Percentiles rank a stretch among this genome's conserved stretches.
phyloP scores from a whole-genome alignment of 35 echinoderm and acorn worm species.

The Patiria miniata region DNA sequence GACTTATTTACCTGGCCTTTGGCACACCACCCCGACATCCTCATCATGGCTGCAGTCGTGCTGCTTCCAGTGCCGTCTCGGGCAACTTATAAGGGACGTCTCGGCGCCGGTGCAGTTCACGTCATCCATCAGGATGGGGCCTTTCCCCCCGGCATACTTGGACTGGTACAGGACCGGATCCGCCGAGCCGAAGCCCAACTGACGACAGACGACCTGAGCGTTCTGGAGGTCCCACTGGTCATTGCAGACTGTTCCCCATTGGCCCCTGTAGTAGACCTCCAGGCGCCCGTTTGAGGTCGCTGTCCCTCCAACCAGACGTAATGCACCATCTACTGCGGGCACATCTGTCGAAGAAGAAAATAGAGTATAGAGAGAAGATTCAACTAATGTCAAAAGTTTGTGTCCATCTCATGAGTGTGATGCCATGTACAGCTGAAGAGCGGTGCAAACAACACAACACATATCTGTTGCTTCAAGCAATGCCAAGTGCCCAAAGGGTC shows the following conservation, averaged over 20 bases:
- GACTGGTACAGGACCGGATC: not conserved
- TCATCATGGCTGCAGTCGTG: conserved; percentile 37
- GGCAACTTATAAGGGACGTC: not conserved
- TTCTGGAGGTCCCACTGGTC: conserved; percentile 40
- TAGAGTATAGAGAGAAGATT: too few species aligned
- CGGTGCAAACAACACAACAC: too few species aligned
- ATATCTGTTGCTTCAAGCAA: too few species aligned
- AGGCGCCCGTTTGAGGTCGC: conserved; percentile 37
- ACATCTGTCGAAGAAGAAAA: not conserved
- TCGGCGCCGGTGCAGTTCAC: conserved; percentile 39
- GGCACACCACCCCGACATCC: conserved; percentile 32
- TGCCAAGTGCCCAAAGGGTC: too few species aligned
- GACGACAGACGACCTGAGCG: conserved; percentile 44
- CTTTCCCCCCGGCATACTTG: conserved; percentile 1
- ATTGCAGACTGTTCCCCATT: conserved; percentile 54
- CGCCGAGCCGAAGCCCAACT: conserved; percentile 40
- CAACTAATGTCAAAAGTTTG: too few species aligned
- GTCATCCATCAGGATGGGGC: conserved; percentile 1
- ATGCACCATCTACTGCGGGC: not conserved
- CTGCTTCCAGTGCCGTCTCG: not conserved
- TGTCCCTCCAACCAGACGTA: conserved; percentile 45
- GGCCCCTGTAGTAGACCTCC: conserved; percentile 29
- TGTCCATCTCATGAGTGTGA: too few species aligned
- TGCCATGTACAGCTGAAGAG: too few species aligned
- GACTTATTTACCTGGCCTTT: conserved; percentile 45